Percentiles rank a stretch among this genome's conserved stretches.
These are phyloP conservation scores for Rhinolophus sinicus DNA, from an alignment of 2,113 vertebrate species.

Conservation along the genomic window DNA sequence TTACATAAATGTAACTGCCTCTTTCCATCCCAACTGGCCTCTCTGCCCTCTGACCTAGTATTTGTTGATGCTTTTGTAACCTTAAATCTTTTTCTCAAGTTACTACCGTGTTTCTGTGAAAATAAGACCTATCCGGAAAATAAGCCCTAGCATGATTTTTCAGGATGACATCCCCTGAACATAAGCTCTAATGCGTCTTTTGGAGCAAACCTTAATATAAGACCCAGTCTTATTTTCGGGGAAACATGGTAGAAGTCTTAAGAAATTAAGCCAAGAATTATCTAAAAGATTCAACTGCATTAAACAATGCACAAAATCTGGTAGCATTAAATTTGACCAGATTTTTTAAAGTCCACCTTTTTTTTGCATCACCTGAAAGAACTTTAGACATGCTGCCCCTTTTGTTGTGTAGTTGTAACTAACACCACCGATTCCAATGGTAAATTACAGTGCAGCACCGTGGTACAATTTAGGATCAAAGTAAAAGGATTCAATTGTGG, in stretches of 20 bases:
- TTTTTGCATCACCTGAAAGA: slow-evolving; percentile 50
- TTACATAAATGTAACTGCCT: neutral
- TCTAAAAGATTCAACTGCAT: neutral
- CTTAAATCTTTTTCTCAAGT: neutral
- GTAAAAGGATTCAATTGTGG: slow-evolving; percentile 40
- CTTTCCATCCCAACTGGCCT: neutral
- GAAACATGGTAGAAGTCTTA: neutral
- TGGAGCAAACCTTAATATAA: too few relatives aligned
- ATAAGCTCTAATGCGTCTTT: too few relatives aligned
- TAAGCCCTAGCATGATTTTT: too few relatives aligned
- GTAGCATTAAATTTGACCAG: neutral
- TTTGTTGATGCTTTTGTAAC: neutral
- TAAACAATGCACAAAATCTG: neutral
- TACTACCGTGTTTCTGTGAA: neutral
- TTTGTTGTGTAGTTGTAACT: neutral
- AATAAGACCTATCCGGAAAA: too few relatives aligned
- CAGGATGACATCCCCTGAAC: too few relatives aligned
- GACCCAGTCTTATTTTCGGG: too few relatives aligned
- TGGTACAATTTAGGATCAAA: slow-evolving; percentile 57
- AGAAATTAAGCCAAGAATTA: slow-evolving; percentile 64
- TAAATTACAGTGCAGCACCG: slow-evolving; percentile 26
- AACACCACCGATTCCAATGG: neutral
- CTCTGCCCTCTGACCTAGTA: neutral
- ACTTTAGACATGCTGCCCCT: neutral
- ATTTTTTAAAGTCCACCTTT: neutral